Percentiles rank a stretch among this genome's conserved stretches.
Conservation (phyloP, 1,140 invertebrate species). For the Bombus sibiricus region DNA sequence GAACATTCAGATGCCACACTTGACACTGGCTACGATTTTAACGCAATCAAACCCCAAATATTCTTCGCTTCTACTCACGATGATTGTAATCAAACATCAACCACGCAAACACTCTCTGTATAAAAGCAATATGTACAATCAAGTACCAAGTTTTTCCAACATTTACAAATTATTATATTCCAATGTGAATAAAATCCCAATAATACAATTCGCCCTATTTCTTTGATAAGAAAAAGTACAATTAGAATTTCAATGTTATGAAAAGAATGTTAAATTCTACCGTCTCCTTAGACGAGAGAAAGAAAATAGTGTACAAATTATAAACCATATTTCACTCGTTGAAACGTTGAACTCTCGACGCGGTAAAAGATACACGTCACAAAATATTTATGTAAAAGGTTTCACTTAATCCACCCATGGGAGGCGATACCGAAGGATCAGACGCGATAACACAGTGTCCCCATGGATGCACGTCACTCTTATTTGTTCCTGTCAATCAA, state of each 20-base stretch:
- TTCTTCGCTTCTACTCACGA: background rate
- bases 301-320: background rate
- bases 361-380: background rate
- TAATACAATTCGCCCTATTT: background rate
- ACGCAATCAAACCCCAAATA: background rate
- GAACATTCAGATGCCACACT: conserved; percentile 19
- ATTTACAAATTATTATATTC: too few species aligned
- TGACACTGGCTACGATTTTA: conserved; percentile 5
- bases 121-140: too few species aligned
- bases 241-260: too few species aligned
- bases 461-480: conserved; percentile 42
- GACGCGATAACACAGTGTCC: conserved; percentile 51
- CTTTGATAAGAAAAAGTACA: background rate
- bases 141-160: too few species aligned
- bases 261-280: background rate
- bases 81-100: background rate
- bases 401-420: conserved; percentile 45
- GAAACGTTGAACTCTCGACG: background rate
- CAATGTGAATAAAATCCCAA: too few species aligned
- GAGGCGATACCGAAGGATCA: conserved; percentile 28
- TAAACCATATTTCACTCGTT: background rate
- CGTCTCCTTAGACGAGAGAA: background rate
- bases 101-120: too few species aligned
- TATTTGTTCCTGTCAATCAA: conserved; percentile 73
- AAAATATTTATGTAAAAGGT: conserved; percentile 21